A percentile compares a stretch with the other conserved stretches of the same genome.
Evolutionary conservation across 1,140 invertebrate genomes (phyloP).

Genomic region (Drosophila insularis): DNA sequence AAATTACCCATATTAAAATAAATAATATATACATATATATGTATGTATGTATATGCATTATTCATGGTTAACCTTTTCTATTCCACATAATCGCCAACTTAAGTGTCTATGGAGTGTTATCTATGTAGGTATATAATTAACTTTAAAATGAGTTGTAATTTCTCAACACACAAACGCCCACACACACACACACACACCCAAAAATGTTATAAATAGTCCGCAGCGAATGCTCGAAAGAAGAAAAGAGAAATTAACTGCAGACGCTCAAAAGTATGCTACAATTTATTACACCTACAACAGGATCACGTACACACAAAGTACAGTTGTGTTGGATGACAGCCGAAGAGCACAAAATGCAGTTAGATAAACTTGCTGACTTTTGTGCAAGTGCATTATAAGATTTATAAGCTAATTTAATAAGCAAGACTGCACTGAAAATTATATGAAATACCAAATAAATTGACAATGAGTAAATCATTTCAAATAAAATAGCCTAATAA

Average conservation of each 20-base stretch:
- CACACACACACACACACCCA: conserved; percentile 9
- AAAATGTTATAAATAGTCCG: conserved; percentile 44
- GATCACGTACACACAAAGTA: conserved; percentile 46
- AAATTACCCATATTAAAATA: neutral
- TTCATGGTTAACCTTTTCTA: neutral
- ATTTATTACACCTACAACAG: conserved; percentile 59
- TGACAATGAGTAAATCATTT: neutral
- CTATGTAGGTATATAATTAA: conserved; percentile 62
- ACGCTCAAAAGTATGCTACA: conserved; percentile 56
- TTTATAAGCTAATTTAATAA: neutral
- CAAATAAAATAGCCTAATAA: neutral
- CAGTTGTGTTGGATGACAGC: conserved; percentile 34
- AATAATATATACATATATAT: neutral
- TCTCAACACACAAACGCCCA: conserved; percentile 1
- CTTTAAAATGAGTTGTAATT: conserved; percentile 26
- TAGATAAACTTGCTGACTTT: neutral
- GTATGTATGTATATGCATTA: too few relatives aligned
- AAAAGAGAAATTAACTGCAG: conserved; percentile 55
- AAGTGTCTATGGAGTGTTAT: conserved; percentile 15
- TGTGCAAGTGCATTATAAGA: neutral
- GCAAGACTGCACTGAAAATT: neutral
- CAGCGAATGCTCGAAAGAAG: conserved; percentile 32
- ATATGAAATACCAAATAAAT: neutral
- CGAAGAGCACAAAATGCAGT: neutral
- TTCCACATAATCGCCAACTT: neutral